Evolutionary conservation across 2,888 invertebrate genomes (phyloP).

Genomic region (Andrena bucephala): DNA sequence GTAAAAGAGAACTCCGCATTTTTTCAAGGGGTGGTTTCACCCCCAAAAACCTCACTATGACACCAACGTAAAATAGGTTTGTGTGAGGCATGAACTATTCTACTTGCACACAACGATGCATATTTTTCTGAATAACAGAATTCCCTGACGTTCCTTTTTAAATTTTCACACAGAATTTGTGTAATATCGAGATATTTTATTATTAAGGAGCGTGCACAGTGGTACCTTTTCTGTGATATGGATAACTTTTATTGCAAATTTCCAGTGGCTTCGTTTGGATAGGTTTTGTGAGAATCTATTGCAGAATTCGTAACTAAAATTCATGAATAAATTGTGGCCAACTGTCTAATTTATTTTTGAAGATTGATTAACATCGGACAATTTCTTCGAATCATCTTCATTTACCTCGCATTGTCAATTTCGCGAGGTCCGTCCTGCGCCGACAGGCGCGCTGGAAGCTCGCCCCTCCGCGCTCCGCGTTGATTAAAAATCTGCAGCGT

Average conservation of each 20-base stretch:
- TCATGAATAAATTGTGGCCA: background rate
- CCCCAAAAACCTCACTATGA: too few species aligned
- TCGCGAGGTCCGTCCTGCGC: background rate
- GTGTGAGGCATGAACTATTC: too few species aligned
- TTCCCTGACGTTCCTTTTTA: background rate
- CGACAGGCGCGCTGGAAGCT: background rate
- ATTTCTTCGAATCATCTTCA: background rate
- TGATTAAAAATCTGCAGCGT: slow-evolving; percentile 33
- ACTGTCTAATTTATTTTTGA: background rate
- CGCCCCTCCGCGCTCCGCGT: slow-evolving; percentile 11
- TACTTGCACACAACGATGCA: too few species aligned
- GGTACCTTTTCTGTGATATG: background rate
- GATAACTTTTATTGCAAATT: background rate
- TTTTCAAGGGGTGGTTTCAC: too few species aligned
- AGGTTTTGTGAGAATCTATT: background rate
- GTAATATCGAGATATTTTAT: background rate
- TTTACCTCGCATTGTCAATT: background rate
- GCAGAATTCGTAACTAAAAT: slow-evolving; percentile 8
- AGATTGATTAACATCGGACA: background rate
- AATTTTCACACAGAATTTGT: background rate
- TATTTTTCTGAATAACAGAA: too few species aligned
- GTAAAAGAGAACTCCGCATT: too few species aligned
- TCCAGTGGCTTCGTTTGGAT: background rate
- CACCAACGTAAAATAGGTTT: too few species aligned
- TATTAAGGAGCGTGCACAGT: background rate